These are phyloP conservation scores for Octomys mimax DNA, from an alignment of 2,797 vertebrate species.

Conservation along the genomic window DNA sequence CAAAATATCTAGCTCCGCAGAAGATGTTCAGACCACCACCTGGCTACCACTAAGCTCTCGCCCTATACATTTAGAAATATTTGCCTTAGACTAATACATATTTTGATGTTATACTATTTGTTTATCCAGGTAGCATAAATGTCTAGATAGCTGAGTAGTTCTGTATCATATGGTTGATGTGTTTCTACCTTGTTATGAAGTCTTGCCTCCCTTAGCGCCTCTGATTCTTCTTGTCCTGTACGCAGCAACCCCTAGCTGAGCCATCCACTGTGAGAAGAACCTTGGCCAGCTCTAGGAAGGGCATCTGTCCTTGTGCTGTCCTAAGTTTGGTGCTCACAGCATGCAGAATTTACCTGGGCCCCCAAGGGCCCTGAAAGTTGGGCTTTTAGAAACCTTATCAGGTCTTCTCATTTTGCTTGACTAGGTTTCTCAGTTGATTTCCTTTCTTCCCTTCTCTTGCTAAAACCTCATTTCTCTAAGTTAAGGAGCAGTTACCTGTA, in stretches of 20 bases:
- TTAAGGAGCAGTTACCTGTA: neutral
- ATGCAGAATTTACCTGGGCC: neutral
- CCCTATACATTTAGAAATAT: neutral
- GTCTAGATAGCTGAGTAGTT: neutral
- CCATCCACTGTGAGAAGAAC: neutral
- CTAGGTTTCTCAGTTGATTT: constrained; percentile 25
- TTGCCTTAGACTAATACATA: neutral
- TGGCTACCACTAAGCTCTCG: neutral
- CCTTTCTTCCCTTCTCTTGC: neutral
- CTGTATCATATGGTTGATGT: neutral
- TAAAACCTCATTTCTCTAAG: neutral
- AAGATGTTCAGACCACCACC: neutral
- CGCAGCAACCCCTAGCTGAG: neutral
- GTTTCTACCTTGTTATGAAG: neutral
- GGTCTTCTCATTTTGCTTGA: neutral
- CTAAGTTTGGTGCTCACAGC: neutral
- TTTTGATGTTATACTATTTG: constrained; percentile 34
- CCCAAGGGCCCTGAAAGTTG: neutral
- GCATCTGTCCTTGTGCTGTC: neutral
- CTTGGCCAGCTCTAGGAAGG: neutral
- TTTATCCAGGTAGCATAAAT: neutral
- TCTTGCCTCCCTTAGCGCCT: neutral
- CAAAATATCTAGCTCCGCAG: neutral
- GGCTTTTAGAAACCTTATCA: neutral
- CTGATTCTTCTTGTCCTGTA: neutral